These are phyloP conservation scores for Lagocephalus sceleratus DNA, from an alignment of 2,797 vertebrate species.

Conservation along the genomic window DNA sequence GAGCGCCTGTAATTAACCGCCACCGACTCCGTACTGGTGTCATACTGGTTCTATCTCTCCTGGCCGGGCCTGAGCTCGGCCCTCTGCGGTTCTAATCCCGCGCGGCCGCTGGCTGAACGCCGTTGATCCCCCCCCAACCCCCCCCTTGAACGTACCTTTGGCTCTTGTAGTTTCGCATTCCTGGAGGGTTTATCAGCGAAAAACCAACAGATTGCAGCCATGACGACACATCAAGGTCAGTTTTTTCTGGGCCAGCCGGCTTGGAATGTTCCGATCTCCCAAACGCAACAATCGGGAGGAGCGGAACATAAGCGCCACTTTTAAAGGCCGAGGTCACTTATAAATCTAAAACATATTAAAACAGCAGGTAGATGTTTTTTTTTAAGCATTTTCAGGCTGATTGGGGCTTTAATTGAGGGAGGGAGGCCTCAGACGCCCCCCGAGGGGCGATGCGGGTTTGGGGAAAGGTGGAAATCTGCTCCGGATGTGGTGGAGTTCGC, in stretches of 20 bases:
- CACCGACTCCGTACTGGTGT: too few species aligned
- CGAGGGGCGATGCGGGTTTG: too few species aligned
- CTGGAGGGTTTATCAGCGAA: conserved; percentile 56
- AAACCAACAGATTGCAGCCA: conserved; percentile 52
- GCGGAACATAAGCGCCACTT: conserved; percentile 16
- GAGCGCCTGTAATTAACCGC: too few species aligned
- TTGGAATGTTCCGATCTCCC: conserved; percentile 1
- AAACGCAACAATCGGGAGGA: conserved; percentile 10
- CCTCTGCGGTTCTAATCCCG: background rate
- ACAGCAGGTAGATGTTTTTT: too few species aligned
- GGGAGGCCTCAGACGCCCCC: too few species aligned
- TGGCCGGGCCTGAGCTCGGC: background rate
- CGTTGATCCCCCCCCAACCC: background rate
- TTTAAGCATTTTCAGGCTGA: too few species aligned
- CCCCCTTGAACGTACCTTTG: background rate
- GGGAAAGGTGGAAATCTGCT: too few species aligned
- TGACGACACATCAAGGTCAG: conserved; percentile 32
- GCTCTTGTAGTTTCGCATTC: conserved; percentile 44
- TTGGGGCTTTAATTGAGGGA: too few species aligned
- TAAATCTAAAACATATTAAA: background rate
- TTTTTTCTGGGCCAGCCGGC: conserved; percentile 13
- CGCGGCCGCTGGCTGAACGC: background rate
- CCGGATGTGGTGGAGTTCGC: too few species aligned
- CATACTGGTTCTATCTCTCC: background rate
- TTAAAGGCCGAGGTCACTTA: background rate